Evolutionary conservation across 2,888 invertebrate species (phyloP), one percentile per base, ranked within the genome.

Genomic region (Synanthedon tipuliformis): DNA sequence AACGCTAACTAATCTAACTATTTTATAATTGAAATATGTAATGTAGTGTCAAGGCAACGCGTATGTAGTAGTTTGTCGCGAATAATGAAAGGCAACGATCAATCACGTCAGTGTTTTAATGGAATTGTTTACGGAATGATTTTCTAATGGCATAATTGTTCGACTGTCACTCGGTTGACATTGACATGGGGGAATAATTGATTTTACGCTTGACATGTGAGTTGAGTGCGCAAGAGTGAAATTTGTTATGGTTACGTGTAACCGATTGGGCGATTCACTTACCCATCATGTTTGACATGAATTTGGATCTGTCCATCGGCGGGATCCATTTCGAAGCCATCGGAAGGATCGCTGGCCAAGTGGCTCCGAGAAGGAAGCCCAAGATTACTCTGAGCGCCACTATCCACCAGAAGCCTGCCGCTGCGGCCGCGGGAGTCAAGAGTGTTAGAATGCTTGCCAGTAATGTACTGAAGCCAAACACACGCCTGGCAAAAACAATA

Each of bases 261-360:
- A 34, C 34, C 5, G 10, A 34, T 34, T 34, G 13, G 45, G 8
- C 12, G 15, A 45, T 15, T 7, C 12, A 81, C 88, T 88, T 77
- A 93, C 93, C 95, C 94, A 95, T 94, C 94, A 95, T 95, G 68
- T 95, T 94, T 8, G 96, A 94, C 77, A 97, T 95, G 77, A 98
- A 95, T 77, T 96, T 95, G 49, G 96, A 95, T 60, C 97, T 90
- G 74, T 98, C 97, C 89, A 94, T 90, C 11, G 97, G 97, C 7
- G 97, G 97, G 55, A 97, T 95, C 98, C 98, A 98, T 59, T 93
- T 92, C 7, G 96, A 95, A 45, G 96, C 95, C 90, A 98, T 92
- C 4, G 96, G 94, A 56, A 96, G 94, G 69, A 97, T 96, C 5
- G 97, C 95, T 0, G 98, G 98, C 93, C 97, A 98, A 8, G 95